Percentiles rank a stretch among this genome's conserved stretches.
Conservation (phyloP, 2,113 vertebrate species). For the Isurus oxyrinchus region DNA sequence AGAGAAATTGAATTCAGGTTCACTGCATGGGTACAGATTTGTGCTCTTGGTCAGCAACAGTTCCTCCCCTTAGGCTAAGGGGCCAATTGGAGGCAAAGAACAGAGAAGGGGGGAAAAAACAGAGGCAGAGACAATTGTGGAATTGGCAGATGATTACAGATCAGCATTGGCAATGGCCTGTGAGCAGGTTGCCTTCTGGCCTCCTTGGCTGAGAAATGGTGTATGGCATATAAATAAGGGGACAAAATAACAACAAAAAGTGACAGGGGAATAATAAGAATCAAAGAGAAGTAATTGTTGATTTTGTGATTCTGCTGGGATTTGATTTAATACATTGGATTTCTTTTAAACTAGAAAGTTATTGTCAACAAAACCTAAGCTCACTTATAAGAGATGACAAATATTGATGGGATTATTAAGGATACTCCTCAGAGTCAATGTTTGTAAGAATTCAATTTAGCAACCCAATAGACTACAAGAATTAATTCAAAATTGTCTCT, state of each 20-base stretch:
- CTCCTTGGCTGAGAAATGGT: neutral
- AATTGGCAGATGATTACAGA: neutral
- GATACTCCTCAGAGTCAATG: neutral
- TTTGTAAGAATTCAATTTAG: constrained; percentile 7
- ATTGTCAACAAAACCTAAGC: neutral
- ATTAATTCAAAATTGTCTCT: constrained; percentile 24
- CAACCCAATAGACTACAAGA: neutral
- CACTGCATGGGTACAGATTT: neutral
- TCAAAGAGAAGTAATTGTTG: neutral
- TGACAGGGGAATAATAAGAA: neutral
- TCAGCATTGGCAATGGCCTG: neutral
- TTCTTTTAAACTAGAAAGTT: neutral
- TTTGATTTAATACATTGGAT: constrained; percentile 13
- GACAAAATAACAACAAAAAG: neutral
- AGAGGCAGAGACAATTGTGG: neutral
- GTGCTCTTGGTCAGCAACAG: neutral
- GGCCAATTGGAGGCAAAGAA: neutral
- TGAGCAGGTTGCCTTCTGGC: neutral
- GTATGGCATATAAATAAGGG: neutral
- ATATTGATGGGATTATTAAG: constrained; percentile 9
- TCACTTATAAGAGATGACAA: neutral
- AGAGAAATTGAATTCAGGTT: neutral
- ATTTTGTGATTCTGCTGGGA: neutral
- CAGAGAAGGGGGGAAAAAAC: neutral
- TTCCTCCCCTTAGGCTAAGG: no score